phyloP scores from a whole-genome alignment of 2,113 vertebrate species.

The Tragelaphus imberbis region DNA sequence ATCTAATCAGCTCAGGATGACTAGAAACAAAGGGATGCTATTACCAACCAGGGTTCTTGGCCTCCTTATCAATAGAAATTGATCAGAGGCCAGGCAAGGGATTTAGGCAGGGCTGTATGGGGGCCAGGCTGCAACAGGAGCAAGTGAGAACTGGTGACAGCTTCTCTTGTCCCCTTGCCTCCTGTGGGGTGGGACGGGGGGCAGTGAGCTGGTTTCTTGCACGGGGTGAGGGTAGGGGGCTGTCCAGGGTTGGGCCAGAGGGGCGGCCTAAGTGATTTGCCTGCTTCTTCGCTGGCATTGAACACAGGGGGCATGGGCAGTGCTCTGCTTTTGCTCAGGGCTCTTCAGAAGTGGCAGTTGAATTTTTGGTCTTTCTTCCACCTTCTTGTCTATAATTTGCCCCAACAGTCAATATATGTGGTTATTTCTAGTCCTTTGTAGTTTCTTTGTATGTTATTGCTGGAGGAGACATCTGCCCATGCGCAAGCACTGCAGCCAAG shows the following conservation, averaged over 20 bases:
- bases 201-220: not conserved
- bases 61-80: not conserved
- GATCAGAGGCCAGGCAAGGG: not conserved
- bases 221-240: fast-evolving
- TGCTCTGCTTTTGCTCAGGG: not conserved
- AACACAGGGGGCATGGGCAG: too few relatives aligned
- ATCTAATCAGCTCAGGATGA: too few relatives aligned
- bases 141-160: not conserved
- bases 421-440: not conserved
- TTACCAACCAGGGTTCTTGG: not conserved
- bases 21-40: not conserved
- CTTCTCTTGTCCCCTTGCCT: not conserved
- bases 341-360: not conserved
- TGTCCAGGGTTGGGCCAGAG: not conserved
- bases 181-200: fast-evolving
- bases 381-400: not conserved
- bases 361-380: not conserved
- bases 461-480: not conserved
- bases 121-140: not conserved
- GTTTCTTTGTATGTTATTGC: not conserved
- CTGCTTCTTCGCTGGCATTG: fast-evolving
- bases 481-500: not conserved
- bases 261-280: not conserved
- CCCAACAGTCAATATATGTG: not conserved
- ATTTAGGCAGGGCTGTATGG: not conserved